Evolutionary conservation across 2,113 vertebrate species (phyloP), one percentile per base, ranked within the genome.

Genomic region (Brienomyrus longianalis): DNA sequence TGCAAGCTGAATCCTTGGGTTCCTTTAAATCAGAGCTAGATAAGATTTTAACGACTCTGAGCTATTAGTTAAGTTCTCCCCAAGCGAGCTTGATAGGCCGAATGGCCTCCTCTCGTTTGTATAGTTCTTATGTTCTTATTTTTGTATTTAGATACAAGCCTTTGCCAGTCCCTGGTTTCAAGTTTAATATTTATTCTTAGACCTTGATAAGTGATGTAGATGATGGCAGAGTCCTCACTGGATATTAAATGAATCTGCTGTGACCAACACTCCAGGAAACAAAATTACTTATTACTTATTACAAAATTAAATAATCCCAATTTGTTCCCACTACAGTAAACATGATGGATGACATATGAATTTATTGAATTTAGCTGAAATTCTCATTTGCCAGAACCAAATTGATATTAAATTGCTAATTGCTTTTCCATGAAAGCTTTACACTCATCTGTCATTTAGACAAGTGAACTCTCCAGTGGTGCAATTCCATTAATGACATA

Each of bases 251-350:
- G 43, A 83, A 83, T 21, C 15, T 45, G 43, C 15, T 83, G 17
- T 83, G 77, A 83, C 35, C 77, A 39, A 83, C 77, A 83, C 15
- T 21, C 77, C 77, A 83, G 77, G 17, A 83, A 83, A 45, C 43
- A 83, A 83, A 83, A 83, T 83, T 83, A 83, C 77, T 83, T 83
- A 70, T 70, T 70, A 31, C 62, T 70, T 70, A 70, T 70, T 19
- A 17, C 15, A 83, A 83, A 45, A 83, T 83, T 83, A 83, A 83
- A 83, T 83, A 83, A 83, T 19, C 77, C 77, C 13, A 13, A 70
- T 70, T 70, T 31, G 77, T 39, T 83, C 39, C 77, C 77, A 83
- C 74, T 80, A 80, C 74, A 39, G 74, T 80, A 80, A 80, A 80
- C 77, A 83, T 43, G 77, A 83, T 83, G 77, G 45, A 83, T 27